Conservation (phyloP, 2,888 invertebrate species). For the Danaus chrysippus region DNA sequence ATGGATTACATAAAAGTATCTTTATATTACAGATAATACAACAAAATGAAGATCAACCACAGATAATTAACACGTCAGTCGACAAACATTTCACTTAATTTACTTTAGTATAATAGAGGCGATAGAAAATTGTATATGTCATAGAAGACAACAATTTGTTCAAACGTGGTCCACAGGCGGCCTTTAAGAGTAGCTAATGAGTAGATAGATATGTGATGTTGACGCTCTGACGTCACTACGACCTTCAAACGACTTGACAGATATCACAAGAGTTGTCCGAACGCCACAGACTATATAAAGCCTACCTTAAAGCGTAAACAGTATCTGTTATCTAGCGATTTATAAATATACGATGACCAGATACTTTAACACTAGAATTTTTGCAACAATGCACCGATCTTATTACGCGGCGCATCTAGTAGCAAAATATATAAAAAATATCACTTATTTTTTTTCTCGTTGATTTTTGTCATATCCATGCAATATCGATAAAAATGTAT, state of each 20-base stretch:
- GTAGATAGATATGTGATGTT: conserved; percentile 74
- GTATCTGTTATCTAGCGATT: conserved; percentile 59
- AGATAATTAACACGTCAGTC: conserved; percentile 4
- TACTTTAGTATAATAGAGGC: conserved; percentile 17
- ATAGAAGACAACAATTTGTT: conserved; percentile 30
- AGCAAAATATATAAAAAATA: conserved; percentile 55
- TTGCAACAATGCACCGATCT: conserved; percentile 29
- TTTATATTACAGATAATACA: neutral
- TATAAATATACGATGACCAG: conserved; percentile 62
- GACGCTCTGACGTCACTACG: conserved; percentile 32
- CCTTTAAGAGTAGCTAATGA: conserved; percentile 67
- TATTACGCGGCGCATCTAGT: conserved; percentile 34
- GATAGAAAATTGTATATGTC: conserved; percentile 18
- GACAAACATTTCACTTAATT: conserved; percentile 10
- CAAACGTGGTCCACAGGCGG: conserved; percentile 66
- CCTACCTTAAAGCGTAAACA: conserved; percentile 71
- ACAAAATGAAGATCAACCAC: neutral
- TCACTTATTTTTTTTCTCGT: conserved; percentile 48
- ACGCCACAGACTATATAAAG: conserved; percentile 45
- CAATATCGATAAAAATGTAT: conserved; percentile 34
- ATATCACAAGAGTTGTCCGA: conserved; percentile 39
- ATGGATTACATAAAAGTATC: neutral
- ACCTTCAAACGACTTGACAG: conserved; percentile 6
- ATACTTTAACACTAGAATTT: conserved; percentile 48
- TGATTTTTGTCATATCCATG: conserved; percentile 49